Base-by-base conservation (phyloP, 1,140 invertebrate species). In the Hormaphis cornu region DNA sequence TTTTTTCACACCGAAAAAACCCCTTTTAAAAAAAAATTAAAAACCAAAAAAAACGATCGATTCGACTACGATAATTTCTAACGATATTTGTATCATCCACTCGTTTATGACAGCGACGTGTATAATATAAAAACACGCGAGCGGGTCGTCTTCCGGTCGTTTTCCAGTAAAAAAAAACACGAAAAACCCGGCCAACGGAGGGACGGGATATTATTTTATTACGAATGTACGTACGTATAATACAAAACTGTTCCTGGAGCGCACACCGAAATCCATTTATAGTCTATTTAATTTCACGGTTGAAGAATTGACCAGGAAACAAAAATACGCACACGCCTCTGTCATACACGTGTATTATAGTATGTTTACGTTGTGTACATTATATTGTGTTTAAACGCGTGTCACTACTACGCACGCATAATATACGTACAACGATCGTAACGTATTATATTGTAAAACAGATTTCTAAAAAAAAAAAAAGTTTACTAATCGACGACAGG, bases 251-350 rank as follows among this genome's bases (percentile, higher is more conserved):
- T 61, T 18, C 24, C 40, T 14, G 26, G 40, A 61, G 6, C 22
- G 37, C 40, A 40, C 37, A 63, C 40, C 18, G 24, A 63, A 63
- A 46, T 9, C 58, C 37, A 66, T 46, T 66, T 66, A 48, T 66
- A 48, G 61, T 66, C 44, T 50, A n/a, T n/a, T 66, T 66, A 66
- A 66, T 66, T 66, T 66, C 61, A 66, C 61, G 61, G 61, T 66
- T 66, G 61, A 66, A 66, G 44, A 66, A 66, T 50, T 66, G 61
- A 66, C 44, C 61, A 66, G 61, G 61, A 66, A 66, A 66, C 61
- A 66, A 66, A 16, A 53, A 26, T 46, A 46, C 16, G 50, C 20
- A 48, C 61, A 66, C 61, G 24, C 44, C 61, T 66, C 12, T 33
- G n/a, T n/a, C n/a, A 24, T 24, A 30, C 28, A n/a, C 26, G 7